Base-by-base conservation (phyloP, 2,797 vertebrate species). In the Somateria mollissima region DNA sequence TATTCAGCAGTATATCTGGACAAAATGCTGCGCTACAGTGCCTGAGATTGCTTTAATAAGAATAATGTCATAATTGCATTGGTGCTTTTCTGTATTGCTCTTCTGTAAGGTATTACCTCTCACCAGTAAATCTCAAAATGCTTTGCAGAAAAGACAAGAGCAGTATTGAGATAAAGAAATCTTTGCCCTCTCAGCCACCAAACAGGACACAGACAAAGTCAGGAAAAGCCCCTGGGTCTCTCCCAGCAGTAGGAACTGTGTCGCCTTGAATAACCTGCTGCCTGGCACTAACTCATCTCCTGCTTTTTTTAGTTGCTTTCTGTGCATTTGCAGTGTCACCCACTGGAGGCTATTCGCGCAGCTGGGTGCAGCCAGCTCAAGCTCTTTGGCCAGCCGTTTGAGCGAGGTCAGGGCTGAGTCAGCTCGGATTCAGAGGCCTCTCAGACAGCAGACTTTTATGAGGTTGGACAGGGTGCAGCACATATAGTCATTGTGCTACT, bases 381-480 rank as follows among this genome's bases (percentile, higher is more conserved):
- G 86, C 61, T 73, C 69, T 34, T 36, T 21, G 78, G 76, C 77
- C 3, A 7, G 70, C 58, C 4, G 0, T 34, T 56, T 4, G 71
- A 54, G 77, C 80, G 20, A 11, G 4, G n/a, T 34, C 2, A 6
- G 51, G 56, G 45, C 11, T 15, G 37, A 73, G 18, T 15, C 54
- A 1, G 73, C 77, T 61, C 39, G 0, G 0, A 15, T 41, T 30
- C 3, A 24, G 82, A 80, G 34, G 6, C 71, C 49, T 22, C 56
- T 72, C 0, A 0, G 5, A 4, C 13, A 4, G n/a, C 14, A 13
- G 28, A 2, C 54, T 17, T n/a, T 24, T 36, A 4, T 4, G 0
- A 5, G 18, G 3, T 7, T 32, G 90, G 73, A 34, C 66, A 32
- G 30, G 45, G 58, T 14, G 10, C 56, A 34, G 5, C 49, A 27